Evolutionary conservation across 2,113 vertebrate genomes (phyloP), one percentile per base, ranked within the genome.

Genomic region (Aptenodytes forsteri): DNA sequence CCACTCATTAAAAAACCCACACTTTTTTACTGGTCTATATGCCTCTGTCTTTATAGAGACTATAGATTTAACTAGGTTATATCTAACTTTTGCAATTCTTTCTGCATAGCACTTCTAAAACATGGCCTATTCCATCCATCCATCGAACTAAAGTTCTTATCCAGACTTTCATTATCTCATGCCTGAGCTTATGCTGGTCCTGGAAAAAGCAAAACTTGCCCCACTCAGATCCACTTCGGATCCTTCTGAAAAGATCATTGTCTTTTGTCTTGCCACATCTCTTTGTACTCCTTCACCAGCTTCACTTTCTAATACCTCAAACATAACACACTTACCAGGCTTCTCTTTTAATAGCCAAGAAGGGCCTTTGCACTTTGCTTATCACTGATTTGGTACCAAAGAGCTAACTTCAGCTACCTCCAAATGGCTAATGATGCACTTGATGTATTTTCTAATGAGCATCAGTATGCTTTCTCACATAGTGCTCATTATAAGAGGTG

Each of bases 361-460:
- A 90, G 54, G 61, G 54, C 52, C 56, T 72, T 72, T 62, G 72
- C 56, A 44, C 73, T 89, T 72, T 76, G 70, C 91, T 95, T 64
- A 76, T 91, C 40, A 30, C 73, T 3, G 6, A 79, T 92, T 75
- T 87, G 80, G 76, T 91, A 96, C 64, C 83, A 72, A 83, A 93
- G 56, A 94, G 44, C 52, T 29, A 79, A 58, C 87, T 90, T 85
- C 93, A 80, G 87, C 79, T 92, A 32, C 67, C 79, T 94, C 75
- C 85, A 73, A 93, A 86, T 0, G 26, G 79, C 88, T 94, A 93
- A 94, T 54, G 85, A 93, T 85, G 83, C 64, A 86, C 92, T 94
- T 86, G 56, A 72, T 76, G 6, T 29, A 72, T 72, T 86, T 94
- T 75, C 88, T 80, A 73, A 95, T 40, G 25, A 93, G 75, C 66